These are phyloP conservation scores for Myanophis thanlyinensis DNA, from an alignment of 2,113 vertebrate species.

Conservation along the genomic window DNA sequence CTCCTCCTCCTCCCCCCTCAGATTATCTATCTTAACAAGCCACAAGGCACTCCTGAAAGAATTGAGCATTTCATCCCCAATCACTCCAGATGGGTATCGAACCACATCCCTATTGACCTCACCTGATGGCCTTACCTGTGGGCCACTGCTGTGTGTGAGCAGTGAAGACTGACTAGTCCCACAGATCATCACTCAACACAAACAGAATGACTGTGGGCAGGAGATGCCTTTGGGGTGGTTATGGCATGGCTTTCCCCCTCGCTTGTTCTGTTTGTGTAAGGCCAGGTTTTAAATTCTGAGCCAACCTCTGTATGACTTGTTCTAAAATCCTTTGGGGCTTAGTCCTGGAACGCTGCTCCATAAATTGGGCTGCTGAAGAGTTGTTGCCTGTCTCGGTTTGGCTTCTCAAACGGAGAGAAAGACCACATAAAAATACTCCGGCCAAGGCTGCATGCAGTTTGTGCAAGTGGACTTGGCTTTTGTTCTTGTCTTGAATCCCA, in stretches of 20 bases:
- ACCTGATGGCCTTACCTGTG: background rate
- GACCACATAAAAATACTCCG: background rate
- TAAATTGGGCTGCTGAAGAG: accelerated
- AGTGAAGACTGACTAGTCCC: background rate
- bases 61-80: background rate
- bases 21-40: background rate
- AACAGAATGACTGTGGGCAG: background rate
- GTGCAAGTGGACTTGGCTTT: background rate
- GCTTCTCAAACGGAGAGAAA: background rate
- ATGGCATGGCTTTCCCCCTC: background rate
- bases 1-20: background rate
- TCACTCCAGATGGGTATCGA: background rate
- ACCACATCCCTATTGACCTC: background rate
- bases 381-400: background rate
- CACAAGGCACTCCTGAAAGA: background rate
- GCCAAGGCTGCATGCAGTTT: background rate
- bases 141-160: background rate
- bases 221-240: background rate
- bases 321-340: background rate
- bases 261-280: background rate
- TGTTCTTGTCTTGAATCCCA: background rate
- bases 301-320: background rate
- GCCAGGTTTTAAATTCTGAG: background rate
- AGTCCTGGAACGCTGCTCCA: background rate
- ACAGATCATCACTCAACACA: background rate